phyloP scores from a whole-genome alignment of 2,113 vertebrate species.

The Dissostichus mawsoni region DNA sequence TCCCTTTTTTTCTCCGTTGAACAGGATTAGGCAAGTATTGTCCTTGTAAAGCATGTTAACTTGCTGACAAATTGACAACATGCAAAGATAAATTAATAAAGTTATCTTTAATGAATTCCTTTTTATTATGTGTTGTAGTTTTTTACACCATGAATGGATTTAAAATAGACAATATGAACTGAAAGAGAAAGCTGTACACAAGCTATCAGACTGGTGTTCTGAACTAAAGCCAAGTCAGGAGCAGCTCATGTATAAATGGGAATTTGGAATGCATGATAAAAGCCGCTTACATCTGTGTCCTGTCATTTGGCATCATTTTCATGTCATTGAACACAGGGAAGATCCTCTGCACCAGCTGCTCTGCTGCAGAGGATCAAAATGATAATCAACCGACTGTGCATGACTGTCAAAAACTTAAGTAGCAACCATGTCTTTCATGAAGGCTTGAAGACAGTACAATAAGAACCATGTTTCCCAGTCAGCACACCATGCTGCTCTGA shows the following conservation, averaged over 20 bases:
- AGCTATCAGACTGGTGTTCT: background rate
- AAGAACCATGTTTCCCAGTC: background rate
- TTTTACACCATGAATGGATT: background rate
- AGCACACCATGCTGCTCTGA: background rate
- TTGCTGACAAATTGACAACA: background rate
- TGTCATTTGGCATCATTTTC: constrained; percentile 62
- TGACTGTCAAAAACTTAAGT: background rate
- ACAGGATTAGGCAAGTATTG: background rate
- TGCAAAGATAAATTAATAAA: background rate
- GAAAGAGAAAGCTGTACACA: background rate
- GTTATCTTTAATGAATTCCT: background rate
- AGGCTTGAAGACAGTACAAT: background rate
- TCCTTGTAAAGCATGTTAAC: background rate
- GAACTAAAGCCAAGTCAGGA: background rate
- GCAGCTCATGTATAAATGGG: background rate
- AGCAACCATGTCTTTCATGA: constrained; percentile 5
- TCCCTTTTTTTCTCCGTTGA: too few relatives aligned
- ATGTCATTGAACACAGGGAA: constrained; percentile 49
- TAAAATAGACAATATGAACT: background rate
- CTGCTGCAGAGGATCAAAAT: constrained; percentile 14
- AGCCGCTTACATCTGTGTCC: constrained; percentile 45
- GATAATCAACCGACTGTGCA: constrained; percentile 32
- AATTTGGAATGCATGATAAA: constrained; percentile 33
- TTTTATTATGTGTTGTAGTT: background rate
- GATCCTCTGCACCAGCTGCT: constrained; percentile 54